Conservation (phyloP, 2,113 vertebrate genomes). For the Lipotes vexillifer region DNA sequence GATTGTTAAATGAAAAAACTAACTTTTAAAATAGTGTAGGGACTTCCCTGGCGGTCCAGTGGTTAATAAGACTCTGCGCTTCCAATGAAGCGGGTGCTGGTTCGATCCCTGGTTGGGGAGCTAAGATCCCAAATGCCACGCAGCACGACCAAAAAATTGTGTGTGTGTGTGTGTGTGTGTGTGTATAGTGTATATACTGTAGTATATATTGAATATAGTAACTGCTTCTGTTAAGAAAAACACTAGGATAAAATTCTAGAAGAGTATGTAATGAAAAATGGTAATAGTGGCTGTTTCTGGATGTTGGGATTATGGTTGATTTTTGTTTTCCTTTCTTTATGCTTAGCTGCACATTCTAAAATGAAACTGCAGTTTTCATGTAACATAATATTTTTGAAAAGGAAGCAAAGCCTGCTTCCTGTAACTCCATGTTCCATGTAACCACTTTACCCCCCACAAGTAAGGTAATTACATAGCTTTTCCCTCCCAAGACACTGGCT, state of each 20-base stretch:
- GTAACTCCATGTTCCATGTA: background rate
- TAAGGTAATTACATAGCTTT: background rate
- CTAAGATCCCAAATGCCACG: background rate
- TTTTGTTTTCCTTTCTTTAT: background rate
- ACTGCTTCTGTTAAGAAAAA: background rate
- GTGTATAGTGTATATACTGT: background rate
- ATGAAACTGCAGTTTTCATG: background rate
- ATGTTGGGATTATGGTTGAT: background rate
- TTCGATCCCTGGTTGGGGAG: background rate
- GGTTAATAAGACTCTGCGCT: background rate
- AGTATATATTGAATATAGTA: background rate
- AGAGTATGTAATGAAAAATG: background rate
- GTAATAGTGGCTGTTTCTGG: background rate
- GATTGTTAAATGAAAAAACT: background rate
- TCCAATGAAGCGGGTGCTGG: rapidly evolving
- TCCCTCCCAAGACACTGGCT: background rate
- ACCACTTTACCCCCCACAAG: background rate
- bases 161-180: no score
- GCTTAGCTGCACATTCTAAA: background rate
- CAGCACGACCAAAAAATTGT: background rate
- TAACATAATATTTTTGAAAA: background rate
- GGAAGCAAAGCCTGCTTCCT: background rate
- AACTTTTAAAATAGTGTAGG: background rate
- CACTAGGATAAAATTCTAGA: background rate
- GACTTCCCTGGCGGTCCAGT: background rate